Evolutionary conservation across 2,113 vertebrate species (phyloP).

Genomic region (Poecile atricapillus): DNA sequence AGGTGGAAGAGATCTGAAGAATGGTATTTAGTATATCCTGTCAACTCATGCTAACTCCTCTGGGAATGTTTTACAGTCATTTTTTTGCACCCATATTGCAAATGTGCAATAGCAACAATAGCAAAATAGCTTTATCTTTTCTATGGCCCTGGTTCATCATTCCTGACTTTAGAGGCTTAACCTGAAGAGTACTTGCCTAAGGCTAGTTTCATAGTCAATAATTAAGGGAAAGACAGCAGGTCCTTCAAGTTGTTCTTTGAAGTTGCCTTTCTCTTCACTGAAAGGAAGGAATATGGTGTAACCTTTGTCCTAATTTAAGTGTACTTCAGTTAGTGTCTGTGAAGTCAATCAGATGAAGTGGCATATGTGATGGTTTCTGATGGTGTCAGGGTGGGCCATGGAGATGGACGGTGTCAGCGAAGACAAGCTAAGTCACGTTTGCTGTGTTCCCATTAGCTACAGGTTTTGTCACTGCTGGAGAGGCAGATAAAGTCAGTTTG

Average conservation of each 20-base stretch:
- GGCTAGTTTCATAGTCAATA: conserved; percentile 3
- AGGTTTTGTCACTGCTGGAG: neutral
- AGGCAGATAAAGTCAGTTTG: neutral
- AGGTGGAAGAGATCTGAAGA: neutral
- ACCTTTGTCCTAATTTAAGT: neutral
- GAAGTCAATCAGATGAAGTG: neutral
- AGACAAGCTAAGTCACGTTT: neutral
- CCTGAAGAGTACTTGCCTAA: neutral
- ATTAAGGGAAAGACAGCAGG: neutral
- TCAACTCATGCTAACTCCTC: neutral
- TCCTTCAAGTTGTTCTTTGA: neutral
- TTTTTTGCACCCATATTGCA: neutral
- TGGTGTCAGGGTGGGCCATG: neutral
- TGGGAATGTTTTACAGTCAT: neutral
- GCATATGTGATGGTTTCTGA: neutral
- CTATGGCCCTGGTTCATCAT: neutral
- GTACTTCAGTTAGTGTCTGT: neutral
- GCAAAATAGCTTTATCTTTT: neutral
- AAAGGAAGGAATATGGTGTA: neutral
- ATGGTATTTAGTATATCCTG: neutral
- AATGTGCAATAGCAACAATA: too few relatives aligned
- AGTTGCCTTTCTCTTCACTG: neutral
- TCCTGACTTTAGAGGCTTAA: neutral
- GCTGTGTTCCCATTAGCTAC: neutral
- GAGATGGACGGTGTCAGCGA: neutral